phyloP scores from a whole-genome alignment of 2,888 invertebrate genomes.

The Drosophila mayaguana region DNA sequence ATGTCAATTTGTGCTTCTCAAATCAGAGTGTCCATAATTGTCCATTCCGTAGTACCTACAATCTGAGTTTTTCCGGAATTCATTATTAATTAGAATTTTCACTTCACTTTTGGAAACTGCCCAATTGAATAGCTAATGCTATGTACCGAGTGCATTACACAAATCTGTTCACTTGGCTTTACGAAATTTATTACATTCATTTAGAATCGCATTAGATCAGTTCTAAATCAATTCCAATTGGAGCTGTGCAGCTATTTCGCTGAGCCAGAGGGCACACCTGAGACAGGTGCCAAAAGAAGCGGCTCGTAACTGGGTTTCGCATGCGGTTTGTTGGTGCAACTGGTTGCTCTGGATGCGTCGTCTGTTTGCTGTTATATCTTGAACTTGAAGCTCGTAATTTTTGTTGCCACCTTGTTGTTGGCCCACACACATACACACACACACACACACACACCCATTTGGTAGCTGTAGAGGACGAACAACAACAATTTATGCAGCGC shows the following conservation, averaged over 20 bases:
- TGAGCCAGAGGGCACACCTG: background rate
- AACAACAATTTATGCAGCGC: conserved; percentile 76
- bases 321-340: conserved; percentile 20
- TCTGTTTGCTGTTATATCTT: conserved; percentile 34
- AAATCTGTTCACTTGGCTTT: too few relatives aligned
- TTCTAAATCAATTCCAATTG: background rate
- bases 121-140: too few relatives aligned
- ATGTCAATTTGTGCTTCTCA: too few relatives aligned
- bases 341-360: conserved; percentile 23
- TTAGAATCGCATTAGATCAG: background rate
- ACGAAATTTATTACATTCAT: too few relatives aligned
- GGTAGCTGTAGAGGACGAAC: conserved; percentile 35
- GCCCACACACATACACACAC: conserved; percentile 24
- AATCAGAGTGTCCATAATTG: too few relatives aligned
- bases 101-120: too few relatives aligned
- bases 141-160: too few relatives aligned
- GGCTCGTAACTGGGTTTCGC: background rate
- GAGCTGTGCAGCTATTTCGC: background rate
- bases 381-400: conserved; percentile 70
- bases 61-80: too few relatives aligned
- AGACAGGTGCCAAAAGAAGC: background rate
- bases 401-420: conserved; percentile 64
- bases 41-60: too few relatives aligned
- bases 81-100: too few relatives aligned
- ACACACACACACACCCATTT: conserved; percentile 1